phyloP scores from a whole-genome alignment of 1,140 invertebrate species.

The Apocrypta bakeri region DNA sequence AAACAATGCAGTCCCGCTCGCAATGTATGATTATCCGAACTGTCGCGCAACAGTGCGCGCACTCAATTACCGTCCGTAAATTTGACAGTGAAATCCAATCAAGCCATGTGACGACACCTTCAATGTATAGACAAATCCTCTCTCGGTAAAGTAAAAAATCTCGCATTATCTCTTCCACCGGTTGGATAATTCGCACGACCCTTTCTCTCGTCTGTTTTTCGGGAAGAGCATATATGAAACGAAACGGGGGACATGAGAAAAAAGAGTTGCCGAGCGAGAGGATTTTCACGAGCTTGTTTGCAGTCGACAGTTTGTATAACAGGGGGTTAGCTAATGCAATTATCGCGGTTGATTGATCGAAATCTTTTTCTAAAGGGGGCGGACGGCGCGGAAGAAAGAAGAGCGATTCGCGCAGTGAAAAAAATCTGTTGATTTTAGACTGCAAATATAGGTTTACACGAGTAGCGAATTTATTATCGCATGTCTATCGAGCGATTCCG shows the following conservation, averaged over 20 bases:
- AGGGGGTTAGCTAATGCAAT: constrained; percentile 15
- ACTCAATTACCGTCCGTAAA: constrained; percentile 42
- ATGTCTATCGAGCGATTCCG: neutral
- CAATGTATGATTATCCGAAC: neutral
- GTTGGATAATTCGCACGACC: neutral
- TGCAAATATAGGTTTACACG: neutral
- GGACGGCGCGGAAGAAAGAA: neutral
- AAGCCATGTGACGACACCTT: neutral
- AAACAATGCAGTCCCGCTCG: neutral
- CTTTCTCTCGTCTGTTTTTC: neutral
- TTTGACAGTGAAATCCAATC: constrained; percentile 44
- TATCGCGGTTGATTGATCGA: constrained; percentile 17
- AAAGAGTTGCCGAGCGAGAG: constrained; percentile 4
- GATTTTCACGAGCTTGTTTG: constrained; percentile 7
- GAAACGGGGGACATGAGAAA: neutral
- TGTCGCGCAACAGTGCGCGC: neutral
- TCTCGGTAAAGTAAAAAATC: constrained; percentile 9
- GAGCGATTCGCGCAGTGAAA: neutral
- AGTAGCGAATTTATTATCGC: neutral
- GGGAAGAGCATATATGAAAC: neutral
- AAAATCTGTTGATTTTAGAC: neutral
- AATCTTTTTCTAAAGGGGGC: neutral
- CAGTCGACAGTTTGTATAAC: constrained; percentile 7
- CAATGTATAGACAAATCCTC: constrained; percentile 1
- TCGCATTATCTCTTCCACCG: constrained; percentile 30